phyloP scores from a whole-genome alignment of 2,113 vertebrate genomes.

The Oncorhynchus nerka region DNA sequence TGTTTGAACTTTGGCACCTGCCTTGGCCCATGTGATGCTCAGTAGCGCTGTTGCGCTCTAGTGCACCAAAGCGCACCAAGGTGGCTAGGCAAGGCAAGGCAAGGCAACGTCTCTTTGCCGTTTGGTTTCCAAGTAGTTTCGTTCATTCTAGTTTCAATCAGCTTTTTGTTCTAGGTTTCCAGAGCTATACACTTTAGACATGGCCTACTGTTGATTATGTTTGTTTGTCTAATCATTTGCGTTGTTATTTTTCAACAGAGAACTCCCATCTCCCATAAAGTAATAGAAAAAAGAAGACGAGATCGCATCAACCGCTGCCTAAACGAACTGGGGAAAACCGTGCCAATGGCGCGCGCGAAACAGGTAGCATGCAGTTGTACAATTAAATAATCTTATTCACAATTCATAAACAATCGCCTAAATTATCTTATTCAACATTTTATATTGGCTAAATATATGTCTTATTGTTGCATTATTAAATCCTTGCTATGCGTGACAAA shows the following conservation, averaged over 20 bases:
- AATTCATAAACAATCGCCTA: not conserved
- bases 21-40: not conserved
- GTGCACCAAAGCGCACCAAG: slow-evolving; percentile 34
- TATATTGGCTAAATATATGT: not conserved
- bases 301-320: slow-evolving; percentile 96
- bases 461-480: not conserved
- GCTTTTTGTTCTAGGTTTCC: not conserved
- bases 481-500: too few relatives aligned
- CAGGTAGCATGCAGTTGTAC: slow-evolving; percentile 77
- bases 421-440: not conserved
- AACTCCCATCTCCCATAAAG: slow-evolving; percentile 95
- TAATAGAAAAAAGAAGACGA: slow-evolving; percentile 93
- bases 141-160: not conserved
- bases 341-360: slow-evolving; percentile 95
- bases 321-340: slow-evolving; percentile 92
- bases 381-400: not conserved
- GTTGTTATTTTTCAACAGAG: slow-evolving; percentile 71
- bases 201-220: not conserved
- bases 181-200: too few relatives aligned
- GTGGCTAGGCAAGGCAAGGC: not conserved
- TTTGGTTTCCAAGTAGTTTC: not conserved
- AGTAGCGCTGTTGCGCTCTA: slow-evolving; percentile 33
- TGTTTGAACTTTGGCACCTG: too few relatives aligned
- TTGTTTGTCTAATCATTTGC: not conserved
- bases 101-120: not conserved